phyloP scores from a whole-genome alignment of 2,113 vertebrate genomes.

The Callospermophilus lateralis region DNA sequence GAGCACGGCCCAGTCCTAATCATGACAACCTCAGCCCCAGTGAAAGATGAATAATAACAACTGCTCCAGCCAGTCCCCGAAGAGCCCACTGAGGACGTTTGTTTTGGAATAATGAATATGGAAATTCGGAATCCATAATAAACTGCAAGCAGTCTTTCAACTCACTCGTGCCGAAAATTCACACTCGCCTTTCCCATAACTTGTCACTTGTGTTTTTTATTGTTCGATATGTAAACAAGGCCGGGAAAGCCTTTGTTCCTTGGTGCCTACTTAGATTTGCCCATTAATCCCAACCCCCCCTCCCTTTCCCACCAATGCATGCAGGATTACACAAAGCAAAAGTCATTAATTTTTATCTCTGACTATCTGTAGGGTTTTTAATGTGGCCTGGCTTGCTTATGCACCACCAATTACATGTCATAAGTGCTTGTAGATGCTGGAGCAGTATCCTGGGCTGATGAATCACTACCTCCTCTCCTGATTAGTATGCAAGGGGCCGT shows the following conservation, averaged over 20 bases:
- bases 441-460: constrained; percentile 90
- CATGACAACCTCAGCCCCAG: constrained; percentile 81
- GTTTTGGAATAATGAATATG: constrained; percentile 88
- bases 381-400: constrained; percentile 93
- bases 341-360: constrained; percentile 95
- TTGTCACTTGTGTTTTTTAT: constrained; percentile 91
- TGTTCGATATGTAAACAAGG: constrained; percentile 91
- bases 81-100: constrained; percentile 86
- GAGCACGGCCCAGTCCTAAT: constrained; percentile 61
- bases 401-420: constrained; percentile 94
- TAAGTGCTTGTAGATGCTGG: constrained; percentile 93
- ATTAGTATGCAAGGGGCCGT: constrained; percentile 90
- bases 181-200: constrained; percentile 88
- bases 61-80: constrained; percentile 82
- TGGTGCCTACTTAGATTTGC: constrained; percentile 89
- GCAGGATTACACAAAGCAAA: constrained; percentile 94
- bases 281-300: constrained; percentile 89
- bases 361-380: constrained; percentile 94
- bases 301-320: constrained; percentile 85
- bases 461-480: constrained; percentile 90
- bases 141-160: constrained; percentile 88
- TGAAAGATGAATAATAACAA: constrained; percentile 86
- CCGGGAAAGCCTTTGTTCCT: constrained; percentile 91
- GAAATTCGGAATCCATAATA: constrained; percentile 88
- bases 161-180: constrained; percentile 90